Base-by-base conservation (phyloP, 1,140 invertebrate species). In the Drosophila ogumai region DNA sequence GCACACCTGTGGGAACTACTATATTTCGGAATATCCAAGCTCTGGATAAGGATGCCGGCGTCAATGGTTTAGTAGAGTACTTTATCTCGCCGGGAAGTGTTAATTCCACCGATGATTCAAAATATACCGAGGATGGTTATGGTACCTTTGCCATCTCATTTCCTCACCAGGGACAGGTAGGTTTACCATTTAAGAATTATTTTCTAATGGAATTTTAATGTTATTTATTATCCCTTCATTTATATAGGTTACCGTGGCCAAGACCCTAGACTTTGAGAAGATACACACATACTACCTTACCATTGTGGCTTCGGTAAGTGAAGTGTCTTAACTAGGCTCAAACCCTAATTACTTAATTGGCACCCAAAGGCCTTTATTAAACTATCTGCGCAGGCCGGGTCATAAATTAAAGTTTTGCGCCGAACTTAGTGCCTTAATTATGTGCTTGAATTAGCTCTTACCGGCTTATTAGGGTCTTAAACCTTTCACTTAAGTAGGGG, bases 281-380 rank as follows among this genome's bases (percentile, higher is more conserved):
- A 97, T 96, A n/a, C 96, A 97, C 91, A 95, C 96, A 79, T 98
- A 97, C 93, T 96, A 97, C 90, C 95, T 98, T 90, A 98, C 97
- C 66, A 96, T 98, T 90, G 95, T 98, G 71, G 97, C 97, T 69
- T 96, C 96, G 93, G 97, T 98, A 93, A 96, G 96, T 96, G n/a
- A 52, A 38, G 38, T 44, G 17, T 46, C 31, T 31, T 10, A 57
- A 46, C 43, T 40, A 25, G 44, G 19, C 38, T 44, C 15, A 52
- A 31, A n/a, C 58, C 66, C 31, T 57, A 46, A 73, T 75, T 61
- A 75, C 68, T 68, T 59, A 57, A 75, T 55, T 64, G 31, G 19
- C 34, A 8, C 34, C 4, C 13, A 47, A 64, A 65, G 55, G 47
- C 38, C 17, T 10, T 67, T 38, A 67, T 69, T 67, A 68, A 52